Evolutionary conservation across 2,888 invertebrate genomes (phyloP).

Genomic region (Pyrgus malvae): DNA sequence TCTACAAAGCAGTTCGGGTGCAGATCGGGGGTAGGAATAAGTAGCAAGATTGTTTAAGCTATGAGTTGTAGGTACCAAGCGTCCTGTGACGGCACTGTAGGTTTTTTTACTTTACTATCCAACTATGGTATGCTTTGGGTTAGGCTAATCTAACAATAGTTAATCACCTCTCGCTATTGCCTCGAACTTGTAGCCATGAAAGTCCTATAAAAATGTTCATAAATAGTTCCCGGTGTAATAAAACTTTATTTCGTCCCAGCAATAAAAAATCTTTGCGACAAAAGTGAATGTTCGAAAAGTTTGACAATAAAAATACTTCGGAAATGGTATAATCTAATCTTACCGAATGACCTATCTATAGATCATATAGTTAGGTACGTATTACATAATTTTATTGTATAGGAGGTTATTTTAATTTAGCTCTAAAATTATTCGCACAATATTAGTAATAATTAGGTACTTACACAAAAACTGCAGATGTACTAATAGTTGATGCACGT

Average conservation of each 20-base stretch:
- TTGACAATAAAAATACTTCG: slow-evolving; percentile 58
- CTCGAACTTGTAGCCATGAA: slow-evolving; percentile 35
- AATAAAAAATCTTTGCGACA: slow-evolving; percentile 66
- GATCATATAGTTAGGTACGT: too few species aligned
- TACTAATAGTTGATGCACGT: too few species aligned
- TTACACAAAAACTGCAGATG: too few species aligned
- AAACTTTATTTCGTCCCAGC: slow-evolving; percentile 56
- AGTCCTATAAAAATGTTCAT: slow-evolving; percentile 64
- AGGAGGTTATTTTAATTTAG: background rate
- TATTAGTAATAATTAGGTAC: too few species aligned
- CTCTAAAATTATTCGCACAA: too few species aligned
- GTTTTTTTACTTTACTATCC: too few species aligned
- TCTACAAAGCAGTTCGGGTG: too few species aligned
- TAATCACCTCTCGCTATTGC: background rate
- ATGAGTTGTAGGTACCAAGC: too few species aligned
- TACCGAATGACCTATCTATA: slow-evolving; percentile 11
- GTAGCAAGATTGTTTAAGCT: too few species aligned
- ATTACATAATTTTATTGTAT: background rate
- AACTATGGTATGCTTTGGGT: too few species aligned
- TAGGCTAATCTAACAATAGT: background rate
- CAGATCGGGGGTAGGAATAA: too few species aligned
- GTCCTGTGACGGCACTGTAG: too few species aligned
- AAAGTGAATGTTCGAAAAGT: slow-evolving; percentile 67
- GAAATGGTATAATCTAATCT: slow-evolving; percentile 25
- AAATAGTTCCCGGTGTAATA: slow-evolving; percentile 63